Evolutionary conservation across 2,888 invertebrate species (phyloP).

Genomic region (Harmothoe impar): DNA sequence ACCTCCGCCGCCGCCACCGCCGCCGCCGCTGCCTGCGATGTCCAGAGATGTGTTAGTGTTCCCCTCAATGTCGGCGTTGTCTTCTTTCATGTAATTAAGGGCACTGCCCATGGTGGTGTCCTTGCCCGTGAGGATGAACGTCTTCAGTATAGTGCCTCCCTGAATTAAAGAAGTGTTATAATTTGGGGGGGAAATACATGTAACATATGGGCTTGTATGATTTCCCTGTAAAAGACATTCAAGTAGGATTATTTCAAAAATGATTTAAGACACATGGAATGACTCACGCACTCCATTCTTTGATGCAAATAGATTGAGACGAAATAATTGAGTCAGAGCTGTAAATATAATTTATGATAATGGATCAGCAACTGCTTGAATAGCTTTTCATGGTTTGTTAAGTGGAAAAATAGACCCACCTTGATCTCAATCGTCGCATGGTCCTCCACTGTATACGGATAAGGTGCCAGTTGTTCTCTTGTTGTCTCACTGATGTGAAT

Average conservation of each 20-base stretch:
- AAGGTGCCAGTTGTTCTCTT: conserved; percentile 88
- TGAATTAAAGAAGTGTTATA: not conserved
- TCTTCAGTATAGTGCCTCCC: not conserved
- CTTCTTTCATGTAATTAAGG: conserved; percentile 57
- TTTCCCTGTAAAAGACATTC: too few relatives aligned
- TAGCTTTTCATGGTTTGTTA: too few relatives aligned
- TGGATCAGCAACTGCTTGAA: too few relatives aligned
- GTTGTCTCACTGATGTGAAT: conserved; percentile 97
- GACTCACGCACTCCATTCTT: too few relatives aligned
- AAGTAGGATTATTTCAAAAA: not conserved
- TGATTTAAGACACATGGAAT: not conserved
- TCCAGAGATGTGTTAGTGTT: conserved; percentile 59
- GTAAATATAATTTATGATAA: too few relatives aligned
- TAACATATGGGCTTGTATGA: too few relatives aligned
- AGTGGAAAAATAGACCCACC: not conserved
- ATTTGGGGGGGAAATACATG: too few relatives aligned
- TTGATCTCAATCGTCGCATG: conserved; percentile 43
- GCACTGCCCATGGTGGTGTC: conserved; percentile 59
- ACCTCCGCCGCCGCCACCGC: conserved; percentile 61
- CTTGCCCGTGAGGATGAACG: conserved; percentile 34
- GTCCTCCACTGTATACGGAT: conserved; percentile 87
- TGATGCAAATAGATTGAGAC: too few relatives aligned
- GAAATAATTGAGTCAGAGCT: too few relatives aligned
- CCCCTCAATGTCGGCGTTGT: conserved; percentile 60
- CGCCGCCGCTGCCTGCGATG: not conserved